A percentile compares a stretch with the other conserved stretches of the same genome.
These are phyloP conservation scores for Synanthedon formicaeformis DNA, from an alignment of 2,888 invertebrate genomes.

Conservation along the genomic window DNA sequence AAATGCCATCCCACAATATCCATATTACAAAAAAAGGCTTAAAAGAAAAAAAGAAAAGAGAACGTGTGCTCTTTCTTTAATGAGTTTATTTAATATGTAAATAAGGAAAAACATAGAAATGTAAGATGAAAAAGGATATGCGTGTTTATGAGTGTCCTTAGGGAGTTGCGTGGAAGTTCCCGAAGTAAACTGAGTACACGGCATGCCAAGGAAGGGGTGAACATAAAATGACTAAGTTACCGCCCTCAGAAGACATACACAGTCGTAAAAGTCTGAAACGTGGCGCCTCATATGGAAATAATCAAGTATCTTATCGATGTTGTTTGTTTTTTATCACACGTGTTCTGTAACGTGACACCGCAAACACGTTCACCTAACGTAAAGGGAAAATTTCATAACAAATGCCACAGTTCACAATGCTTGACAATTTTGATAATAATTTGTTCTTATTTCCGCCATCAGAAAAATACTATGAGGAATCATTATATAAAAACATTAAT, in stretches of 20 bases:
- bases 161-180: conserved; percentile 57
- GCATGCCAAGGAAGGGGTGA: conserved; percentile 53
- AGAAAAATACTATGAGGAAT: no score
- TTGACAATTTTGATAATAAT: no score
- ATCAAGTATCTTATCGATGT: conserved; percentile 50
- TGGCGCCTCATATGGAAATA: conserved; percentile 58
- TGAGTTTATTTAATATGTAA: no score
- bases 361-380: not conserved
- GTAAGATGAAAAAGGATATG: conserved; percentile 53
- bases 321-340: conserved; percentile 9
- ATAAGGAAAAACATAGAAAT: conserved; percentile 37
- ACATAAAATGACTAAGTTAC: conserved; percentile 69
- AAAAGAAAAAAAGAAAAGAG: no score
- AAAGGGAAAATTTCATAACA: no score
- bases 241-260: conserved; percentile 62
- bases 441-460: no score
- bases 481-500: no score
- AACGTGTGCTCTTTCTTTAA: no score
- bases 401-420: no score
- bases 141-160: conserved; percentile 55
- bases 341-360: not conserved
- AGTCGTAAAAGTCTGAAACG: conserved; percentile 59
- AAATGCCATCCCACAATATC: no score
- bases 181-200: conserved; percentile 34
- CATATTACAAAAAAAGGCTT: no score